These are phyloP conservation scores for Mormyrops boulengeri DNA, from an alignment of 2,797 vertebrate genomes.

Conservation along the genomic window DNA sequence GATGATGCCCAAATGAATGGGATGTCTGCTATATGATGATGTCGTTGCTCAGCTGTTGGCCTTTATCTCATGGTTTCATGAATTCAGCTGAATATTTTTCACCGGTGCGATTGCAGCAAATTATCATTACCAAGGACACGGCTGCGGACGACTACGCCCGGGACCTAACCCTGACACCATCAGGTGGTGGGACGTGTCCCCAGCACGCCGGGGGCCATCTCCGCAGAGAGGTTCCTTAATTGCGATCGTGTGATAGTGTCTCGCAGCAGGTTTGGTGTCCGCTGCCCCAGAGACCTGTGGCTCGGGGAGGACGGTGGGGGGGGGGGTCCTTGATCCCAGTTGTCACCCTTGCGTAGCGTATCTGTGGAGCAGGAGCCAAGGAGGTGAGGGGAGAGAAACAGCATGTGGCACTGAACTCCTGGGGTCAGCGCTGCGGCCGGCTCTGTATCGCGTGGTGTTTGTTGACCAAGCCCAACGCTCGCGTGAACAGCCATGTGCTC, in stretches of 20 bases:
- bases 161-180: background rate
- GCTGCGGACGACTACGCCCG: background rate
- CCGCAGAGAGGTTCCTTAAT: constrained; percentile 47
- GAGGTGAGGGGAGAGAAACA: background rate
- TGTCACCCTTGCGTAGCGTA: constrained; percentile 20
- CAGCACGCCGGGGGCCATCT: constrained; percentile 38
- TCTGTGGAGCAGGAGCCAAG: background rate
- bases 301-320: constrained; percentile 43
- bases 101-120: constrained; percentile 50
- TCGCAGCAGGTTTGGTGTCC: constrained; percentile 50
- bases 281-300: constrained; percentile 50
- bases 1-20: background rate
- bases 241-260: constrained; percentile 53
- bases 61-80: background rate
- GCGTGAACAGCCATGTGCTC: background rate
- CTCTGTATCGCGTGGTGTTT: background rate
- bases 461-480: background rate
- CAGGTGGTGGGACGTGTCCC: constrained; percentile 35
- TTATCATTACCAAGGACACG: constrained; percentile 46
- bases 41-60: background rate
- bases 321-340: constrained; percentile 41
- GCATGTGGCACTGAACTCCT: background rate
- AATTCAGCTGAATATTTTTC: constrained; percentile 26
- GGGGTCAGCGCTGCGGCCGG: background rate
- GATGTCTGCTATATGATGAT: background rate